Base-by-base conservation (phyloP, 2,797 vertebrate genomes). In the Channa striata region DNA sequence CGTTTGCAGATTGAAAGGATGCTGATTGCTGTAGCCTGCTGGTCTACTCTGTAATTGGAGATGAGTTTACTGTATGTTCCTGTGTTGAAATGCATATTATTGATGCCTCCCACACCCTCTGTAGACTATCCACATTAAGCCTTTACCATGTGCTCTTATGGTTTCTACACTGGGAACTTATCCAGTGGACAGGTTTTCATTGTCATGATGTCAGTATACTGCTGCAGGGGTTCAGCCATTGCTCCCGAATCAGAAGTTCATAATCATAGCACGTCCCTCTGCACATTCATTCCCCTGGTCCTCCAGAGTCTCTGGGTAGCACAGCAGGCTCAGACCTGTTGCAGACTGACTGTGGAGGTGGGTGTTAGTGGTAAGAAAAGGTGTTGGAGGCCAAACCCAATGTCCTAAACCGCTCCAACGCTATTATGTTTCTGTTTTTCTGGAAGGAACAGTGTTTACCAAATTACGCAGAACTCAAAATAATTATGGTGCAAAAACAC, bases 361-460 rank as follows among this genome's bases (percentile, higher is more conserved):
- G 25, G 78, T 70, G 70, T 83, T 81, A 72, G 86, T 70, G 85
- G 87, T 69, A 49, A 78, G 49, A 51, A 77, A 81, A 83, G 71
- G 81, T 81, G 87, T 83, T 46, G 4, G 68, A 72, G 71, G 86
- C 88, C 86, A 91, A 91, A 86, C 80, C 88, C 72, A 76, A 40
- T 2, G 11, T 72, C 72, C 82, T 77, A 74, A 84, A 80, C 54
- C 77, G 65, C 57, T 72, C 56, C 50, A 75, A 20, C 14, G 0
- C 59, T 69, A 76, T 87, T 88, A 83, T 82, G 62, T 87, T 77
- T 74, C 66, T 74, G 54, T 82, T 86, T 80, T 78, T 91, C 57
- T 86, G 80, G 62, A 85, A 71, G 81, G 44, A 72, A 61, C 9
- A 17, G 68, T 84, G 78, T 88, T 91, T 86, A 88, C 85, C 71